Evolutionary conservation across 2,113 vertebrate genomes (phyloP).

Genomic region (Phyllopteryx taeniolatus): DNA sequence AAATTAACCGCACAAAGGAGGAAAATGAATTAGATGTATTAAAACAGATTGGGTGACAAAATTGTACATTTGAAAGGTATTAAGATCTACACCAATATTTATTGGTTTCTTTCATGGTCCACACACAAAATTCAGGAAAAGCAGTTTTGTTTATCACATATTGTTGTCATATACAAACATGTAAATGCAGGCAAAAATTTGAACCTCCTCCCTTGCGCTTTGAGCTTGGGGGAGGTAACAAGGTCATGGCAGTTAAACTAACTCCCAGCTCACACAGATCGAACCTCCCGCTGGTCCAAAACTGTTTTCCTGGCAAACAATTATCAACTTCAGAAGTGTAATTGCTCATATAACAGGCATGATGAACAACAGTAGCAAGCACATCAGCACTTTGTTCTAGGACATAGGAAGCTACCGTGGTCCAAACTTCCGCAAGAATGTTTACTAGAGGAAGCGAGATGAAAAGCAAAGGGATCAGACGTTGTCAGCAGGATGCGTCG

Average conservation of each 20-base stretch:
- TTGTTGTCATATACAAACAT: background rate
- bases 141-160: background rate
- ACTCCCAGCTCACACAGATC: background rate
- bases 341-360: background rate
- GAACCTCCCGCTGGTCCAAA: slow-evolving; percentile 17
- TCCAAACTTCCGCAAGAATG: slow-evolving; percentile 3
- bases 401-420: background rate
- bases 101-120: too few species aligned
- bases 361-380: background rate
- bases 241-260: background rate
- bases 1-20: too few species aligned
- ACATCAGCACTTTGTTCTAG: background rate
- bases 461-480: background rate
- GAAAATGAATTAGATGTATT: too few species aligned
- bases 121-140: background rate
- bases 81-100: too few species aligned
- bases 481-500: background rate
- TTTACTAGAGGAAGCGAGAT: slow-evolving; percentile 1
- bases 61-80: too few species aligned
- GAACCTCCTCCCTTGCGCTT: background rate
- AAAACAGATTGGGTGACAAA: too few species aligned
- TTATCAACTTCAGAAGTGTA: slow-evolving; percentile 6
- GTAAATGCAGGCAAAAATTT: background rate
- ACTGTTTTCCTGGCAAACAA: slow-evolving; percentile 30
- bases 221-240: background rate